Conservation (phyloP, 2,113 vertebrate genomes). For the Halcyon malimbica region DNA sequence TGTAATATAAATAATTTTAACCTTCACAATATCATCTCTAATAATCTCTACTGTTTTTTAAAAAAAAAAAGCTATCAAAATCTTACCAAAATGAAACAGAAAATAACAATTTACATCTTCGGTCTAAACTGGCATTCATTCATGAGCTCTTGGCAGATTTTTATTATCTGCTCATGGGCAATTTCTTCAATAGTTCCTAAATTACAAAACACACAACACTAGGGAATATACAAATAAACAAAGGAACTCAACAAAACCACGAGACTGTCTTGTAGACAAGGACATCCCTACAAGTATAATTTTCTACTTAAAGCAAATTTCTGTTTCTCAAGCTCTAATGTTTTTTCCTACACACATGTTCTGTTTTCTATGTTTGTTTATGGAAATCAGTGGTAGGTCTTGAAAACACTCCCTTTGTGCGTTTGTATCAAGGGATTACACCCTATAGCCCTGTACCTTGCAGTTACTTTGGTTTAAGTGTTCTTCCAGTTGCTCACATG, state of each 20-base stretch:
- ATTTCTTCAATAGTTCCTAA: background rate
- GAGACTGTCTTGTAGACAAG: background rate
- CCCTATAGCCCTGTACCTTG: background rate
- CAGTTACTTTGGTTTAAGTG: background rate
- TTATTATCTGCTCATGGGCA: background rate
- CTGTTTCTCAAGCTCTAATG: background rate
- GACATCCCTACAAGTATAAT: background rate
- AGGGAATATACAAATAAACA: background rate
- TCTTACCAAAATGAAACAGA: background rate
- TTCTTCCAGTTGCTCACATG: background rate
- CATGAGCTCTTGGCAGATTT: background rate
- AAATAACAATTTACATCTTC: background rate
- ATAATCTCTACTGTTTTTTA: background rate
- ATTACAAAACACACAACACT: background rate
- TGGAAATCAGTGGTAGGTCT: background rate
- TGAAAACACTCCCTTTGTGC: background rate
- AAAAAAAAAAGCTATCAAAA: background rate
- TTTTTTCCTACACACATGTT: background rate
- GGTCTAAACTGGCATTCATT: background rate
- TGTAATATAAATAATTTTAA: background rate
- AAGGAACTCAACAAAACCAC: background rate
- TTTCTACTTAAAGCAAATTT: conserved; percentile 15
- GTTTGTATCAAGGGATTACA: background rate
- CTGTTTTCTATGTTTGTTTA: background rate
- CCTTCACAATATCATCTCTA: background rate